A percentile compares a stretch with the other conserved stretches of the same genome.
Conservation (phyloP, 2,797 vertebrate genomes). For the Hephaestus fuliginosus region DNA sequence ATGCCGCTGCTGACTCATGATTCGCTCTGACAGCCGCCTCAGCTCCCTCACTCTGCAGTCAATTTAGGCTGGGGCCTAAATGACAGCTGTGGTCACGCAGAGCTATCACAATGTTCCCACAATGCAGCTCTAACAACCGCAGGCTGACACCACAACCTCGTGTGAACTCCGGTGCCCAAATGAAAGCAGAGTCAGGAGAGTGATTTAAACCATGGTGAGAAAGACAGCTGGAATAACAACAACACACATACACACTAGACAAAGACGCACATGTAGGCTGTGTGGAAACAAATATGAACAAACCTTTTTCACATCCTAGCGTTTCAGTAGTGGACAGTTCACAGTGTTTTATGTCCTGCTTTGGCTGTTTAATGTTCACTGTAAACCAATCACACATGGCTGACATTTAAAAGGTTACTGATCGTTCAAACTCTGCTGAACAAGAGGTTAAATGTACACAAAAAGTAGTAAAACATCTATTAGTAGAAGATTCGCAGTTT, state of each 20-base stretch:
- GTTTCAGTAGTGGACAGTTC: not conserved
- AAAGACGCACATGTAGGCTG: conserved; percentile 22
- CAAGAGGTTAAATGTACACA: not conserved
- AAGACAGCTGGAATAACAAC: conserved; percentile 74
- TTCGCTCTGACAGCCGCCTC: conserved; percentile 61
- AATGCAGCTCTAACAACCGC: conserved; percentile 67
- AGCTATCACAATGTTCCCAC: conserved; percentile 63
- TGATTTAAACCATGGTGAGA: conserved; percentile 27
- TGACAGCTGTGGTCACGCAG: conserved; percentile 67
- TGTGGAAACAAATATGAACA: conserved; percentile 9
- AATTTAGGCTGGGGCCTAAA: conserved; percentile 53
- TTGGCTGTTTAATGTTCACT: not conserved
- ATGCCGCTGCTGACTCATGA: conserved; percentile 70
- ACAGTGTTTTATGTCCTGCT: conserved; percentile 1
- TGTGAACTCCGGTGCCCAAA: conserved; percentile 57
- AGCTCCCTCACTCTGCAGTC: conserved; percentile 47
- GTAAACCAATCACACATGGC: not conserved
- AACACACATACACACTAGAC: conserved; percentile 27
- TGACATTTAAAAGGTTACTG: not conserved
- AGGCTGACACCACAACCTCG: conserved; percentile 64
- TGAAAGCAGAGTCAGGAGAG: conserved; percentile 51
- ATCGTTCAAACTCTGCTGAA: not conserved
- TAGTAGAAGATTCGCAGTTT: not conserved
- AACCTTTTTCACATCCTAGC: not conserved
- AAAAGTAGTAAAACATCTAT: not conserved